These are phyloP conservation scores for Cataglyphis albicans DNA, from an alignment of 2,888 invertebrate genomes.

Conservation along the genomic window DNA sequence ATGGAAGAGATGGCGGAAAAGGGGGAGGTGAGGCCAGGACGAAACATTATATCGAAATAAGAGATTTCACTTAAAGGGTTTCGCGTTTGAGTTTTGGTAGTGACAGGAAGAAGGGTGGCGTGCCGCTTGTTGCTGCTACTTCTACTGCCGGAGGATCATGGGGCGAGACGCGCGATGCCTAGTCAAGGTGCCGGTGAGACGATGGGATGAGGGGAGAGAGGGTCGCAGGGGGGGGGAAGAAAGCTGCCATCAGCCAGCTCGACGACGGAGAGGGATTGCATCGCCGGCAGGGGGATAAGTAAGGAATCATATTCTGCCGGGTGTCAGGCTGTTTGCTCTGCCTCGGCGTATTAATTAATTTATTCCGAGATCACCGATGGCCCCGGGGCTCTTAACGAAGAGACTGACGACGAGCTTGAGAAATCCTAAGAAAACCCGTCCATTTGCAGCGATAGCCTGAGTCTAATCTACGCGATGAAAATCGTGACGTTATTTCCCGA, in stretches of 20 bases:
- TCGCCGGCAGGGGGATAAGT: conserved; percentile 79
- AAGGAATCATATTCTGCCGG: conserved; percentile 84
- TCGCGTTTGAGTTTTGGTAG: conserved; percentile 86
- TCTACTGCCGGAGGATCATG: conserved; percentile 60
- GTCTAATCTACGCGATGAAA: conserved; percentile 36
- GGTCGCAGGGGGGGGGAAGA: conserved; percentile 36
- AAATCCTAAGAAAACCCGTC: conserved; percentile 50
- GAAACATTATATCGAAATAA: conserved; percentile 85
- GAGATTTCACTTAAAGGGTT: conserved; percentile 86
- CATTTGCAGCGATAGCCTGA: conserved; percentile 33
- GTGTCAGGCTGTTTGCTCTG: conserved; percentile 84
- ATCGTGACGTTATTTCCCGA: conserved; percentile 4
- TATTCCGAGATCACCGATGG: conserved; percentile 81
- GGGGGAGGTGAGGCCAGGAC: conserved; percentile 53
- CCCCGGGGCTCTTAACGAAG: conserved; percentile 64
- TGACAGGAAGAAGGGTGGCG: conserved; percentile 83
- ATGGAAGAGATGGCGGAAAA: background rate
- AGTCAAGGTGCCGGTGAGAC: conserved; percentile 38
- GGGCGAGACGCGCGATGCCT: conserved; percentile 61
- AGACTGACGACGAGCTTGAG: conserved; percentile 47
- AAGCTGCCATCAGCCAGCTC: conserved; percentile 55
- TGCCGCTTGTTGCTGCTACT: conserved; percentile 50
- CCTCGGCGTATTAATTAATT: conserved; percentile 84
- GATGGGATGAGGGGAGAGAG: conserved; percentile 21
- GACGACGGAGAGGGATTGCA: conserved; percentile 65